Base-by-base conservation (phyloP, 1,140 invertebrate genomes). In the Meloidogyne chitwoodi region DNA sequence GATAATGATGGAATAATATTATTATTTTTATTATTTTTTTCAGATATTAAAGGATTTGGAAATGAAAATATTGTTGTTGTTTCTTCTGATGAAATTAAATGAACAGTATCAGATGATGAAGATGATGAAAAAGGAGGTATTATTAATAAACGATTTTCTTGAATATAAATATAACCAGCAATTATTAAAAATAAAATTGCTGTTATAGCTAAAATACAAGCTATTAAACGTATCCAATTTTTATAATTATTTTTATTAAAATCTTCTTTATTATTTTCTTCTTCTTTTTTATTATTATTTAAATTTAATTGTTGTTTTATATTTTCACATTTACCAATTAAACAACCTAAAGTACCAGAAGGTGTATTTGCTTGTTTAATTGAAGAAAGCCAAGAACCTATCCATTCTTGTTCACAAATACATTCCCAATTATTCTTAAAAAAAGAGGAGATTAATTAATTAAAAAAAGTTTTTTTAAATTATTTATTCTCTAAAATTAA, bases 401-500 rank as follows among this genome's bases (percentile, higher is more conserved):
- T 78, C 84, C 84, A 86, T 77, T 86, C 81, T 41, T 74, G 71
- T 31, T 73, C 83, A 68, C 84, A 86, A 63, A 86, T 74, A 64
- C 82, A 84, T 64, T 78, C 67, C 81, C 84, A 86, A 31, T 38
- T 41, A 68, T 84, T 84, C 12, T n/a, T 76, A 70, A 31, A 76
- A 75, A 77, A 48, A 72, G 38, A n/a, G 19, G 5, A 19, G 1
- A 64, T 77, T 14, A 67, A 16, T 31, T 63, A 29, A 27, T 22
- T 71, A 38, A 26, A 38, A n/a, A n/a, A n/a, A n/a, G n/a, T n/a
- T n/a, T n/a, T n/a, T n/a, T n/a, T n/a, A n/a, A n/a, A n/a, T n/a
- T n/a, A n/a, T n/a, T n/a, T n/a, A n/a, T n/a, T n/a, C n/a, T n/a
- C n/a, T n/a, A n/a, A n/a, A n/a, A n/a, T n/a, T n/a, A n/a, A n/a